These are phyloP conservation scores for Pseudomyrmex flavicornis DNA, from an alignment of 1,140 invertebrate species.

Conservation along the genomic window DNA sequence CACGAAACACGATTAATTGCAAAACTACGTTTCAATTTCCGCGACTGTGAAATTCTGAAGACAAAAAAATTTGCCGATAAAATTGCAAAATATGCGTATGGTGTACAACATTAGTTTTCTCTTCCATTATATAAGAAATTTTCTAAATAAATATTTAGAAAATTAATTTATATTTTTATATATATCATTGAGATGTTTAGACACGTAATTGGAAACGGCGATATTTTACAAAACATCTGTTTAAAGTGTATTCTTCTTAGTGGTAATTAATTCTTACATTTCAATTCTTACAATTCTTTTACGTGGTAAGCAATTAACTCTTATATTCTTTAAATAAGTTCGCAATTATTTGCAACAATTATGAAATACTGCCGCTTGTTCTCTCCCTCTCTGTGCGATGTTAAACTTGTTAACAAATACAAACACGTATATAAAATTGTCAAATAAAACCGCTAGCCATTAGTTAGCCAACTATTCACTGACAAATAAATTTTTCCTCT, in stretches of 20 bases:
- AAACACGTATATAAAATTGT: neutral
- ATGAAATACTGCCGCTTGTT: neutral
- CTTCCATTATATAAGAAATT: neutral
- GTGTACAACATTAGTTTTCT: neutral
- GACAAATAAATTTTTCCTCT: neutral
- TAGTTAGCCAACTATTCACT: neutral
- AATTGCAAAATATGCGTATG: neutral
- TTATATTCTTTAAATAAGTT: neutral
- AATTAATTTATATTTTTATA: conserved; percentile 10
- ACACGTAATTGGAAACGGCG: neutral
- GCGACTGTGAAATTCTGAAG: neutral
- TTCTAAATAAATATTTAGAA: neutral
- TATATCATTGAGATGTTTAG: neutral
- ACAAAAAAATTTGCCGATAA: neutral
- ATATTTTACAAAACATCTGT: neutral
- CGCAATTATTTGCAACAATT: conserved; percentile 1
- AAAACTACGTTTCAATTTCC: neutral
- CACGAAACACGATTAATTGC: neutral
- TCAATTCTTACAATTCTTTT: no score
- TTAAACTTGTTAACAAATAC: neutral
- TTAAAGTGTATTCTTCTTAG: neutral
- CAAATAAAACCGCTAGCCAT: neutral
- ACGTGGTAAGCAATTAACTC: no score
- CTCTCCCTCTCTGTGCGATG: neutral
- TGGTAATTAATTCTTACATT: neutral